Evolutionary conservation across 2,797 vertebrate species (phyloP), one percentile per base, ranked within the genome.

Genomic region (Clarias pachynema): DNA sequence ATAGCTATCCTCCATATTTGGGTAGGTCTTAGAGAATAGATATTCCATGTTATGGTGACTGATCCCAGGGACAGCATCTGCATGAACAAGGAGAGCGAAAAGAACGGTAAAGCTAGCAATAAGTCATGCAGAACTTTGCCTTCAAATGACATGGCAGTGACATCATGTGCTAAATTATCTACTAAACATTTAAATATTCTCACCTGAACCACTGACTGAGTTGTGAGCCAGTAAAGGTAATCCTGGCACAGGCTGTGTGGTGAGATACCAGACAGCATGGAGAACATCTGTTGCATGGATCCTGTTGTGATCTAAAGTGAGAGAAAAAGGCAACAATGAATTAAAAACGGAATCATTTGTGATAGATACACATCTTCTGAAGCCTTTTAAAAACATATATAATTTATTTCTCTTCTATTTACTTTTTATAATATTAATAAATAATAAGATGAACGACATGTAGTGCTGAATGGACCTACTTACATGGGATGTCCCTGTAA

Each of bases 401-500:
- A 26, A n/a, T 72, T 73, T 1, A 31, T 16, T 56, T 75, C 73
- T 31, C 16, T 44, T 62, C 12, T 53, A 56, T 16, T 59, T 4
- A 44, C 31, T 15, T 40, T 20, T 66, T 20, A 62, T 10, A n/a
- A 31, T 26, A 53, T 73, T 73, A 49, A 15, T 26, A 53, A 49
- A 37, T 37, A 69, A 69, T 37, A 20, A 69, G 37, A 22, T 73
- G 69, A 15, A 72, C 44, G 22, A 72, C 40, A 44, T 24, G 2
- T 49, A 7, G 22, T 49, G 24, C 70, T 69, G 22, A 4, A 22
- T 69, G 66, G 0, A 68, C 66, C 24, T 86, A 97, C 98, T 98
- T 93, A 99, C 98, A 99, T 92, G 98, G 98, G 92, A 99, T 99
- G 90, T 99, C 97, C 94, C 98, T 95, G 94, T 99, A 99, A 85